Evolutionary conservation across 2,888 invertebrate species (phyloP).

Genomic region (Panzeria rudis): DNA sequence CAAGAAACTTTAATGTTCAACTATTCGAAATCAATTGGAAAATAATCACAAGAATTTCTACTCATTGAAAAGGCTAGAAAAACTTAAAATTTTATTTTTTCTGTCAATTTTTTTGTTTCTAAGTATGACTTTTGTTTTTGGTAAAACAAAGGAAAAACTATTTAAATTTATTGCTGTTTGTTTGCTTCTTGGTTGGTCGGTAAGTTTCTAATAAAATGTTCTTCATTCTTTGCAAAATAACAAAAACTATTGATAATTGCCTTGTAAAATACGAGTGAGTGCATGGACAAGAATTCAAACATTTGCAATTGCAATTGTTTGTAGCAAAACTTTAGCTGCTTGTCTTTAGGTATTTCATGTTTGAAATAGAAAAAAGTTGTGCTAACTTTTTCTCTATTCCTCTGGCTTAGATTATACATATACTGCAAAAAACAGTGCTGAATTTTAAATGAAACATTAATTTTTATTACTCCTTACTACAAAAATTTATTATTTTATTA

Average conservation of each 20-base stretch:
- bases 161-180: slow-evolving; percentile 69
- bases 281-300: slow-evolving; percentile 9
- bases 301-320: background rate
- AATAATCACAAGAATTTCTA: slow-evolving; percentile 68
- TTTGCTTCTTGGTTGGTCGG: slow-evolving; percentile 25
- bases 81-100: slow-evolving; percentile 20
- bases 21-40: slow-evolving; percentile 73
- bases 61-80: slow-evolving; percentile 44
- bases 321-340: slow-evolving; percentile 12
- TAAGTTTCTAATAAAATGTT: slow-evolving; percentile 43
- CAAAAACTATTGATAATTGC: slow-evolving; percentile 68
- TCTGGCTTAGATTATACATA: background rate
- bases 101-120: background rate
- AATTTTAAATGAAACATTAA: slow-evolving; percentile 3
- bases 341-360: slow-evolving; percentile 10
- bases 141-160: slow-evolving; percentile 64
- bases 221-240: slow-evolving; percentile 29
- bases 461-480: background rate
- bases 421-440: background rate
- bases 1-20: slow-evolving; percentile 59
- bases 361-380: background rate
- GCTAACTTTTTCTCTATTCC: too few species aligned
- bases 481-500: background rate
- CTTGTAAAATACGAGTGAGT: slow-evolving; percentile 36
- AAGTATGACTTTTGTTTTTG: slow-evolving; percentile 67